Evolutionary conservation across 2,888 invertebrate genomes (phyloP).

Genomic region (Tricholauxania praeusta): DNA sequence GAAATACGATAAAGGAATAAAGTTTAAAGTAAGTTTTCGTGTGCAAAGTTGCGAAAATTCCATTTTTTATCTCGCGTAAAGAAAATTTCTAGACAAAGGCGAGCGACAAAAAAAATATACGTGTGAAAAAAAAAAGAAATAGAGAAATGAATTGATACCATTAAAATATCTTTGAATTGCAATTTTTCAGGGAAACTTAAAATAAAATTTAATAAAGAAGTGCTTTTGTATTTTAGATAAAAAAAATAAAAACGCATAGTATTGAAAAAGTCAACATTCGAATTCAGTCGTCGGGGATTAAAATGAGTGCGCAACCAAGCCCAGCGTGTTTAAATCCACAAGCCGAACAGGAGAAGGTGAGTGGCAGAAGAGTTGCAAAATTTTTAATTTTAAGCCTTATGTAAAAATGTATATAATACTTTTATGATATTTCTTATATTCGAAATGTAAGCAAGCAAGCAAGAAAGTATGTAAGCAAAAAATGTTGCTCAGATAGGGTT

Average conservation of each 20-base stretch:
- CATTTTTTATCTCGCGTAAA: not conserved
- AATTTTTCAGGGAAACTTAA: constrained; percentile 4
- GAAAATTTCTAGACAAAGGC: constrained; percentile 24
- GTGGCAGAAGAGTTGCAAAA: constrained; percentile 22
- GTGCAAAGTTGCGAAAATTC: not conserved
- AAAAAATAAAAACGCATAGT: not conserved
- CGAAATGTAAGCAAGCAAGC: too few species aligned
- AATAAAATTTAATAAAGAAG: constrained; percentile 13
- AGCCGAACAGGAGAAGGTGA: constrained; percentile 79
- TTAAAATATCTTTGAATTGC: not conserved
- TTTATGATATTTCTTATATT: too few species aligned
- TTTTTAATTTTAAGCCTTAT: too few species aligned
- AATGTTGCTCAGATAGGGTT: too few species aligned
- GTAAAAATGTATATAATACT: too few species aligned
- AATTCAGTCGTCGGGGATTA: constrained; percentile 51
- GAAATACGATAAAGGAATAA: constrained; percentile 29
- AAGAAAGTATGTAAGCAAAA: too few species aligned
- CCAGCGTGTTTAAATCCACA: constrained; percentile 77
- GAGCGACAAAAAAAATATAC: constrained; percentile 34
- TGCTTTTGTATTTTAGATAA: too few species aligned
- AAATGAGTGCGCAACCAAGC: constrained; percentile 82
- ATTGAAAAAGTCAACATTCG: constrained; percentile 17
- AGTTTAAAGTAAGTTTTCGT: constrained; percentile 42
- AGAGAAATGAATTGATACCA: constrained; percentile 34
- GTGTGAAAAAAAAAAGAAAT: constrained; percentile 40